These are phyloP conservation scores for Acestrorhynchus altus DNA, from an alignment of 2,797 vertebrate species.

Conservation along the genomic window DNA sequence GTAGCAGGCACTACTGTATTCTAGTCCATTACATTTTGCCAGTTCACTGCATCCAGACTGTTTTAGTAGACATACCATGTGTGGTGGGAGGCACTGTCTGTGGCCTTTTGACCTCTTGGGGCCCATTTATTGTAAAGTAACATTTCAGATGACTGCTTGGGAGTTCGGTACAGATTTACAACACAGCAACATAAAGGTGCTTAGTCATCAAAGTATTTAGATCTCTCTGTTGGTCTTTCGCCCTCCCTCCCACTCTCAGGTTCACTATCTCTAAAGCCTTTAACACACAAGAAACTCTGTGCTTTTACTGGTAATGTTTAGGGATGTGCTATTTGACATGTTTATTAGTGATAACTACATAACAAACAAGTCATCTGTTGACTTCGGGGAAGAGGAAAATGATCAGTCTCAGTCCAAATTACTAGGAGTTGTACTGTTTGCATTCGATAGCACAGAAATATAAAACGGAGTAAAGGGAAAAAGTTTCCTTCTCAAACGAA, in stretches of 20 bases:
- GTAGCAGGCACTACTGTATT: background rate
- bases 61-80: background rate
- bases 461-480: no score
- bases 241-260: background rate
- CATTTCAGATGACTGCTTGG: slow-evolving; percentile 30
- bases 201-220: background rate
- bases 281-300: no score
- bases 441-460: no score
- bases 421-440: no score
- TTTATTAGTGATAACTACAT: no score
- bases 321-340: no score
- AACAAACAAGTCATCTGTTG: no score
- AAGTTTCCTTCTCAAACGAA: no score
- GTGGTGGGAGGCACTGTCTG: background rate
- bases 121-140: slow-evolving; percentile 15
- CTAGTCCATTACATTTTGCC: background rate
- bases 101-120: slow-evolving; percentile 3
- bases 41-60: background rate
- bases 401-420: no score
- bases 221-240: background rate
- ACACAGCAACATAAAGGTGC: background rate
- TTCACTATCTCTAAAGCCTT: background rate
- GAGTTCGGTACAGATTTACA: slow-evolving; percentile 10
- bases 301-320: no score
- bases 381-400: no score